These are phyloP conservation scores for Acipenser transmontanus DNA, from an alignment of 2,797 vertebrate species.

Conservation along the genomic window DNA sequence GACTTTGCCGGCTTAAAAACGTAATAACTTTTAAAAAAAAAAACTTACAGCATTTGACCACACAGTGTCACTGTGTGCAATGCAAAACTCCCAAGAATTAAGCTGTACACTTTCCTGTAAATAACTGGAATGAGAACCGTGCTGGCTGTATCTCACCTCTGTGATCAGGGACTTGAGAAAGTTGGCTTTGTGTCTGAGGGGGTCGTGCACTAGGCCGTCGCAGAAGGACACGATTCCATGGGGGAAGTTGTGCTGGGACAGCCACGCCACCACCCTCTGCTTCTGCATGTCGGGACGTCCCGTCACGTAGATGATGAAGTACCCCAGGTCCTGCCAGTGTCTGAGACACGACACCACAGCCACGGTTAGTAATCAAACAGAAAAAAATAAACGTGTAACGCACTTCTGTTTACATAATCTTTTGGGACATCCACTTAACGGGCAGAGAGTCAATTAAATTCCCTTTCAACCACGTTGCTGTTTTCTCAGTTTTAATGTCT, in stretches of 20 bases:
- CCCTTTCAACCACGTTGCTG: too few species aligned
- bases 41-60: too few species aligned
- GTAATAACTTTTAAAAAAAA: too few species aligned
- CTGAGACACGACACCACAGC: conserved; percentile 38
- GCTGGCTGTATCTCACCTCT: conserved; percentile 55
- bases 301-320: conserved; percentile 95
- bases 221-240: conserved; percentile 97
- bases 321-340: conserved; percentile 98
- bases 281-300: conserved; percentile 99
- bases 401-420: too few species aligned
- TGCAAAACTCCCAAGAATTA: background rate
- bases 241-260: conserved; percentile 98
- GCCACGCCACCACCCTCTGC: conserved; percentile 95
- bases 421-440: too few species aligned
- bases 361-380: background rate
- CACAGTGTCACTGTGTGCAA: too few species aligned
- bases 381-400: background rate
- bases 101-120: too few species aligned
- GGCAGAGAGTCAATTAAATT: too few species aligned
- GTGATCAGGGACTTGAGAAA: conserved; percentile 89
- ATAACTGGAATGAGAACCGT: too few species aligned
- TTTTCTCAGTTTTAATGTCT: too few species aligned
- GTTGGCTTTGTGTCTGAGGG: conserved; percentile 92
- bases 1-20: too few species aligned
- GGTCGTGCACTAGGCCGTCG: conserved; percentile 92